These are phyloP conservation scores for Atopsyche davidsoni DNA, from an alignment of 1,140 invertebrate species.

Conservation along the genomic window DNA sequence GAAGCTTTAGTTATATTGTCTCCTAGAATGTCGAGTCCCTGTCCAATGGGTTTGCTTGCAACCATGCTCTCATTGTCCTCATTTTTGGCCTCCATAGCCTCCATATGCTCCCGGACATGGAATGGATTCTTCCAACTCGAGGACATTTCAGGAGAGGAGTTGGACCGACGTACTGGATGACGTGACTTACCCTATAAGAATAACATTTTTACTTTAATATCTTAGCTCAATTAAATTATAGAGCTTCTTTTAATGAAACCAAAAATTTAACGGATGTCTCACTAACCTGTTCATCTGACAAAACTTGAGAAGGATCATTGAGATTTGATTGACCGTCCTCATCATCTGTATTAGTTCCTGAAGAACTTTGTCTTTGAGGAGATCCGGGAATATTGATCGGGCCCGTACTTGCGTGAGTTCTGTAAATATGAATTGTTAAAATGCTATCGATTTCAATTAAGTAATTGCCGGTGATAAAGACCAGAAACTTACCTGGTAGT, in stretches of 20 bases:
- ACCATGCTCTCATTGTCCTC: neutral
- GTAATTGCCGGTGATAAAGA: too few species aligned
- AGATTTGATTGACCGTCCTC: conserved; percentile 33
- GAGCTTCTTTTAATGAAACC: too few species aligned
- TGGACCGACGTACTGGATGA: conserved; percentile 77
- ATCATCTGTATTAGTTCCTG: conserved; percentile 42
- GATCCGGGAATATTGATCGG: conserved; percentile 63
- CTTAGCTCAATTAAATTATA: too few species aligned
- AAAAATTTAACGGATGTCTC: too few species aligned
- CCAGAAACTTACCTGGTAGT: too few species aligned
- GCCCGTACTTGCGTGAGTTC: conserved; percentile 38
- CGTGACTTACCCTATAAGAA: conserved; percentile 50
- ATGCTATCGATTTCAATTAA: neutral
- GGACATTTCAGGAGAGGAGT: conserved; percentile 88
- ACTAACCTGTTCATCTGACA: conserved; percentile 25
- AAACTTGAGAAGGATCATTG: conserved; percentile 19
- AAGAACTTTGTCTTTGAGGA: conserved; percentile 51
- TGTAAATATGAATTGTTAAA: conserved; percentile 3
- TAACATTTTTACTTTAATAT: neutral
- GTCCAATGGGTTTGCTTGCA: neutral
- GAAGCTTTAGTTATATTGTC: too few species aligned
- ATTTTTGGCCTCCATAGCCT: conserved; percentile 17
- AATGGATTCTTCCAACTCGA: conserved; percentile 74
- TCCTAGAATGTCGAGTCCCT: neutral
- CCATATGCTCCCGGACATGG: conserved; percentile 45